Base-by-base conservation (phyloP, 2,797 vertebrate species). In the Diplodus sargus region DNA sequence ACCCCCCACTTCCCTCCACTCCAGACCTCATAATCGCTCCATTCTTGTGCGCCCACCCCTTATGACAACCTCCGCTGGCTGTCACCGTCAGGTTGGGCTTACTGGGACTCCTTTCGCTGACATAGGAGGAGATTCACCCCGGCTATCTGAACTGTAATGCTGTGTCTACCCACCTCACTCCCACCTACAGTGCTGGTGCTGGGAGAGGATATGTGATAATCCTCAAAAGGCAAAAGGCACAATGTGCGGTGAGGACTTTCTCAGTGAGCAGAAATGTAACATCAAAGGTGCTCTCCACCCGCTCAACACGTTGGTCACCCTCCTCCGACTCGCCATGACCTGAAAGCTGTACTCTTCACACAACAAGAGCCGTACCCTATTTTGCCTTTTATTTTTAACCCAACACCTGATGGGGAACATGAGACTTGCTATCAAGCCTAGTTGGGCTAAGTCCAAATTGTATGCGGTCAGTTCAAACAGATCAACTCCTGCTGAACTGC, bases 101-200 rank as follows among this genome's bases (percentile, higher is more conserved):
- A 81, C 56, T 48, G 42, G 5, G 77, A 71, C 69, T 81, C 49
- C 72, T 58, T 81, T 70, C 3, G 20, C 78, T 83, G 79, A 84
- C 86, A 77, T 4, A 60, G 59, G 72, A 63, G 70, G 69, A 77
- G 67, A 78, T 71, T 80, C 54, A 77, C 57, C 67, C 34, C 42
- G 3, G 64, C 58, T 74, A 76, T 82, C 64, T 69, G 23, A 42
- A 28, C 69, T 39, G 23, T 68, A 51, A 81, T 30, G 76, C 65
- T 7, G 13, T 70, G 62, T 81, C 75, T 67, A 80, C 69, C 63
- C 23, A 30, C 59, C 13, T 14, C 16, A 22, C 49, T 66, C 76
- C 78, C 69, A 75, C 83, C 78, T 51, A n/a, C 85, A 47, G 78
- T 12, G 85, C 71, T 45, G 25, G 78, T 51, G 61, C 81, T 84